phyloP scores from a whole-genome alignment of 2,888 invertebrate genomes.

The Tribolium freemani region DNA sequence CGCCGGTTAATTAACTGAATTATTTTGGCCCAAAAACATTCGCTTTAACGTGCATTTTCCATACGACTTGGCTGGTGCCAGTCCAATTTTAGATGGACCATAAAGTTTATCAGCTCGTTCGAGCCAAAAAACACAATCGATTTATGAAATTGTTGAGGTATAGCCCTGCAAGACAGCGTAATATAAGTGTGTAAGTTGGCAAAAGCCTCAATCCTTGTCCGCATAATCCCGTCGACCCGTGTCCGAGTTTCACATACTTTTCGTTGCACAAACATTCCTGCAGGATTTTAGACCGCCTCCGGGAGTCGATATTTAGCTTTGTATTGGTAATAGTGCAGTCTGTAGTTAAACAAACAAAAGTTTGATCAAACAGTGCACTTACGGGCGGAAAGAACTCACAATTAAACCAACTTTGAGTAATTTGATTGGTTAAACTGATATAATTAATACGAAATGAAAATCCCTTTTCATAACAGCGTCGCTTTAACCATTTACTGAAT shows the following conservation, averaged over 20 bases:
- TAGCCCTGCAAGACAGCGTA: conserved; percentile 43
- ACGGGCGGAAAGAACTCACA: neutral
- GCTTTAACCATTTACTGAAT: conserved; percentile 54
- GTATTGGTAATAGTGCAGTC: too few relatives aligned
- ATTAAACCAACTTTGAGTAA: conserved; percentile 41
- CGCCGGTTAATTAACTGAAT: conserved; percentile 11
- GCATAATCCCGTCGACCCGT: conserved; percentile 46
- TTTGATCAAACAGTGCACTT: neutral
- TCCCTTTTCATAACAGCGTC: conserved; percentile 54
- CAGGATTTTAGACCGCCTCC: neutral
- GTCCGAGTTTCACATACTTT: conserved; percentile 52
- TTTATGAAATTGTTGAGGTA: conserved; percentile 32
- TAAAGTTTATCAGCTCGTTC: conserved; percentile 56
- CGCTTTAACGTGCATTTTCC: conserved; percentile 53
- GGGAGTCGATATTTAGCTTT: neutral
- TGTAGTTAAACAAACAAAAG: too few relatives aligned
- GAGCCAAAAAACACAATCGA: conserved; percentile 12
- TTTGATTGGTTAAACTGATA: conserved; percentile 54
- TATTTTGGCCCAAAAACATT: neutral
- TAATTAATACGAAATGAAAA: conserved; percentile 60
- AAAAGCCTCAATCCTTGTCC: conserved; percentile 47
- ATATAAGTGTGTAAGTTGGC: conserved; percentile 45
- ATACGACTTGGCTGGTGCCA: conserved; percentile 55
- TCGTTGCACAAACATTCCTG: conserved; percentile 49
- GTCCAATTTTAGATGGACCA: conserved; percentile 57